phyloP scores from a whole-genome alignment of 2,797 vertebrate genomes.

The Bufotes viridis region DNA sequence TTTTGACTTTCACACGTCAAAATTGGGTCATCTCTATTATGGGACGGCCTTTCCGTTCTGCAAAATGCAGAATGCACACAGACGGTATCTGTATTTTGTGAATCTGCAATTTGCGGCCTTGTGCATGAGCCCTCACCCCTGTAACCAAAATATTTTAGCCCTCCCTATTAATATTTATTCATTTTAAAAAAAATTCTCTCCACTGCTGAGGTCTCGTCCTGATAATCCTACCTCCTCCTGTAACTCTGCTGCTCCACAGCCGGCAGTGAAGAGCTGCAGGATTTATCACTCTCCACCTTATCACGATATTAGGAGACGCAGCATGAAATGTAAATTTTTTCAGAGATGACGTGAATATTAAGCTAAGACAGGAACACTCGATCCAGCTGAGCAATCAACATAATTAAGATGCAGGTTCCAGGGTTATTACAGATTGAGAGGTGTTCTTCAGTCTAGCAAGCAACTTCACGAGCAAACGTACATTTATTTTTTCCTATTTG shows the following conservation, averaged over 20 bases:
- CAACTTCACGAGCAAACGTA: background rate
- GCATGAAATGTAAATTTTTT: background rate
- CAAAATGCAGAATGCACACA: no score
- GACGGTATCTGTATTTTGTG: no score
- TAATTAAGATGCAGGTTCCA: background rate
- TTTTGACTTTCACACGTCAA: no score
- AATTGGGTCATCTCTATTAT: no score
- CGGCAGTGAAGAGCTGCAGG: background rate
- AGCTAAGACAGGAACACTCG: background rate
- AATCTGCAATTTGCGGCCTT: no score
- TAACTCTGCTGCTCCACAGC: background rate
- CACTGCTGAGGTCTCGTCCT: background rate
- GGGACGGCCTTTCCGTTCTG: no score
- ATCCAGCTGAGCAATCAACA: background rate
- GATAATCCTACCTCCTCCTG: background rate
- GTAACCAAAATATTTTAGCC: no score
- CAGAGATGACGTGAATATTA: background rate
- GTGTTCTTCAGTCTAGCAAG: background rate
- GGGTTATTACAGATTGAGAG: background rate
- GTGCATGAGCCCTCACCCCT: no score
- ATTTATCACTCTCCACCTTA: background rate
- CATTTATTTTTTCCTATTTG: background rate
- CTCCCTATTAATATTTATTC: no score
- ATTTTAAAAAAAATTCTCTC: background rate
- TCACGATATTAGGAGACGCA: background rate